These are phyloP conservation scores for Syncerus caffer DNA, from an alignment of 2,797 vertebrate genomes.

Conservation along the genomic window DNA sequence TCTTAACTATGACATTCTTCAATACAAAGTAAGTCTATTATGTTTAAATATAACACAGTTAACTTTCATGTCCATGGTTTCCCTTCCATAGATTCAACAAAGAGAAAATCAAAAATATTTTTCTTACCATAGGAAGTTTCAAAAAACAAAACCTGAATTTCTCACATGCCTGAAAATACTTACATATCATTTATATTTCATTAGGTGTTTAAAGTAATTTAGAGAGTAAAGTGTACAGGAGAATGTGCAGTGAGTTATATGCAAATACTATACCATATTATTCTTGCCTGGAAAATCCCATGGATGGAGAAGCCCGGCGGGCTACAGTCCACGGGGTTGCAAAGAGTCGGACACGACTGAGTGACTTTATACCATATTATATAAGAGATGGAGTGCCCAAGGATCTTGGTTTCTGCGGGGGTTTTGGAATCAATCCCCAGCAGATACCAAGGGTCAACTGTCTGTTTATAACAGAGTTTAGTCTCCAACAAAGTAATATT, in stretches of 20 bases:
- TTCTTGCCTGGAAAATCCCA: too few species aligned
- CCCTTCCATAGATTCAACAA: background rate
- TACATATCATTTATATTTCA: background rate
- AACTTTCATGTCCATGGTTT: background rate
- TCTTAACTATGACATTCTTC: slow-evolving; percentile 53
- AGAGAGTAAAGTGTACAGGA: background rate
- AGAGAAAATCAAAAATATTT: background rate
- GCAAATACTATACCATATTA: background rate
- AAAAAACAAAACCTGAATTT: background rate
- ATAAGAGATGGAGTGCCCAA: background rate
- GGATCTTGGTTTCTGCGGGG: background rate
- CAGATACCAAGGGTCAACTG: background rate
- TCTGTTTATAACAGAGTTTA: slow-evolving; percentile 55
- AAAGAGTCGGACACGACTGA: too few species aligned
- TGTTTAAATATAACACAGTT: slow-evolving; percentile 52
- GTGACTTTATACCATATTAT: background rate
- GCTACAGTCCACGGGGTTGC: too few species aligned
- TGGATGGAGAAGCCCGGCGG: too few species aligned
- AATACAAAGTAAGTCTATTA: slow-evolving; percentile 21
- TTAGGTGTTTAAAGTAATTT: background rate
- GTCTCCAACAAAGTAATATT: slow-evolving; percentile 50
- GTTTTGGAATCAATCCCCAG: background rate
- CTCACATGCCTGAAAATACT: background rate
- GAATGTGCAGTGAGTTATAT: background rate
- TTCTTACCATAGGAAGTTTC: background rate